These are phyloP conservation scores for Poecilus cupreus DNA, from an alignment of 2,888 invertebrate genomes.

Conservation along the genomic window DNA sequence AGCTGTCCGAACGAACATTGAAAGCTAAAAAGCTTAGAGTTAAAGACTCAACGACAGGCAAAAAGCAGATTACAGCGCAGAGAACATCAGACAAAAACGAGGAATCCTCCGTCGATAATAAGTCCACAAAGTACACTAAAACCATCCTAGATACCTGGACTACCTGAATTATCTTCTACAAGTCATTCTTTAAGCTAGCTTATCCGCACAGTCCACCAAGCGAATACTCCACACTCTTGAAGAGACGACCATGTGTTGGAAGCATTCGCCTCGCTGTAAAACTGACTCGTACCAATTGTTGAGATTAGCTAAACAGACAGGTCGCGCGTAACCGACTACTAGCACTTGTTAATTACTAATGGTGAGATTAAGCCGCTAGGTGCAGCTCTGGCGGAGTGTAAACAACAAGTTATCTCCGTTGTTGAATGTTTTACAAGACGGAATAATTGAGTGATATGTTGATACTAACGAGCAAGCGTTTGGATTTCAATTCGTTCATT, in stretches of 20 bases:
- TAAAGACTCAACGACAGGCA: constrained; percentile 20
- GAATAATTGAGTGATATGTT: constrained; percentile 42
- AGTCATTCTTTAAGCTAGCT: constrained; percentile 44
- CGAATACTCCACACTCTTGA: neutral
- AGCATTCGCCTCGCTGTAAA: neutral
- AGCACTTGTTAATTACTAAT: constrained; percentile 57
- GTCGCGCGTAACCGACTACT: constrained; percentile 44
- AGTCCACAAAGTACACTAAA: constrained; percentile 14
- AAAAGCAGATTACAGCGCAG: constrained; percentile 27
- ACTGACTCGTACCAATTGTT: constrained; percentile 51
- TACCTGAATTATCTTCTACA: constrained; percentile 56
- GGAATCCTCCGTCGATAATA: constrained; percentile 34
- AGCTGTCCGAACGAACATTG: neutral
- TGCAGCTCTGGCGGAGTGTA: constrained; percentile 10
- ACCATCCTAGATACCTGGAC: constrained; percentile 54
- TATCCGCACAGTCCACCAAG: constrained; percentile 13
- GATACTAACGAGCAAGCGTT: neutral
- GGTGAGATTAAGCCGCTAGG: constrained; percentile 44
- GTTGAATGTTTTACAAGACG: constrained; percentile 49
- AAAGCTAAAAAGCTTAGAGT: constrained; percentile 23
- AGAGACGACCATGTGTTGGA: neutral
- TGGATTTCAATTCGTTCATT: constrained; percentile 17
- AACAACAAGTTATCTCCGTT: constrained; percentile 44
- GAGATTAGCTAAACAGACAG: constrained; percentile 56
- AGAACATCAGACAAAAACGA: constrained; percentile 26